These are phyloP conservation scores for Drosophila colorata DNA, from an alignment of 2,888 invertebrate genomes.

Conservation along the genomic window DNA sequence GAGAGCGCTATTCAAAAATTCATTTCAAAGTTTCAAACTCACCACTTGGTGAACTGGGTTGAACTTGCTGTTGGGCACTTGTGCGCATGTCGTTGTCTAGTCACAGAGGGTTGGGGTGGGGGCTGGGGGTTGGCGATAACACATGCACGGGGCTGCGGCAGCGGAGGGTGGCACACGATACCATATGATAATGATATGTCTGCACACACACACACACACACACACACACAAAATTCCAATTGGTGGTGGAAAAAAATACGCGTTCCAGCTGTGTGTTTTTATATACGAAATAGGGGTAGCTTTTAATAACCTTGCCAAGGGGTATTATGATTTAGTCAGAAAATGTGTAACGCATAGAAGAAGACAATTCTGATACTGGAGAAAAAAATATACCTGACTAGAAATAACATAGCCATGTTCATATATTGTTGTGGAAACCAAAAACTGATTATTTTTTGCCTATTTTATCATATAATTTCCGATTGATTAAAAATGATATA, in stretches of 20 bases:
- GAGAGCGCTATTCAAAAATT: conserved; percentile 19
- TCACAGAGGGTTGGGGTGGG: neutral
- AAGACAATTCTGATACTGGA: no score
- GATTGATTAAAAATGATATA: no score
- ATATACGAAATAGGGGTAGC: conserved; percentile 69
- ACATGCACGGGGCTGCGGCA: neutral
- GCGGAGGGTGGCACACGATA: conserved; percentile 57
- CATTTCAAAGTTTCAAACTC: conserved; percentile 33
- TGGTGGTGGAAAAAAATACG: conserved; percentile 70
- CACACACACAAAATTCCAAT: conserved; percentile 56
- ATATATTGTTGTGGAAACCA: no score
- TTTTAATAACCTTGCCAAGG: neutral
- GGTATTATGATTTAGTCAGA: neutral
- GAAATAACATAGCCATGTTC: no score
- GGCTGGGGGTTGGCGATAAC: conserved; percentile 17
- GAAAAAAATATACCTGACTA: no score
- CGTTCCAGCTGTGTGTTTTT: conserved; percentile 53
- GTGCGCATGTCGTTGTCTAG: conserved; percentile 55
- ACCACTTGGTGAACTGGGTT: conserved; percentile 51
- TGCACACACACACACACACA: conserved; percentile 12
- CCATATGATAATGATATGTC: conserved; percentile 78
- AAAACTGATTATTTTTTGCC: no score
- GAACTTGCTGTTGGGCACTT: conserved; percentile 34
- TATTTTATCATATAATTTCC: no score
- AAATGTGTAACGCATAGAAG: conserved; percentile 3